A percentile compares a stretch with the other conserved stretches of the same genome.
These are phyloP conservation scores for Heliconius aoede DNA, from an alignment of 2,888 invertebrate species.

Conservation along the genomic window DNA sequence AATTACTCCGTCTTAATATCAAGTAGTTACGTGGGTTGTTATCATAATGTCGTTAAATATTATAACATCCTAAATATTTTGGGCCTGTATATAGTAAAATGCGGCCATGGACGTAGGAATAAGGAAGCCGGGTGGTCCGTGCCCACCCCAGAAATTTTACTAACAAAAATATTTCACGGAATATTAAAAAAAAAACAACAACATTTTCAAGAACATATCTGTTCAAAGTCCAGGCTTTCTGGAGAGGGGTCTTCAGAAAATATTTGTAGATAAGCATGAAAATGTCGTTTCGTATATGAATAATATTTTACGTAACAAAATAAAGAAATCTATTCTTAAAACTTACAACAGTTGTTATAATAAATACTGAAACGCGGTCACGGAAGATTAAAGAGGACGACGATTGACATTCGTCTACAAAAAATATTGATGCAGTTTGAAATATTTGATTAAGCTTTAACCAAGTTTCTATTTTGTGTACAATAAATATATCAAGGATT, in stretches of 20 bases:
- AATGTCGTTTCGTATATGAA: not conserved
- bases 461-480: not conserved
- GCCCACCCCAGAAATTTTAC: no score
- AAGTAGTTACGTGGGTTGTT: not conserved
- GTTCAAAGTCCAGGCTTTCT: no score
- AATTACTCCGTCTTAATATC: constrained; percentile 6
- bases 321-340: constrained; percentile 26
- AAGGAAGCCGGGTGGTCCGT: no score
- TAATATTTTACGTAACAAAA: constrained; percentile 16
- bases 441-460: not conserved
- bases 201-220: no score
- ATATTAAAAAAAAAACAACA: no score
- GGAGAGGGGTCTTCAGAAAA: no score
- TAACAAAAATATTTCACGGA: no score
- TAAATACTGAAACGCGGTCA: constrained; percentile 50
- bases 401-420: constrained; percentile 42
- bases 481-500: not conserved
- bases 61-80: constrained; percentile 3
- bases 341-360: constrained; percentile 30
- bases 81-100: no score
- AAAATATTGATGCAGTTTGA: constrained; percentile 18
- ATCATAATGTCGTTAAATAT: not conserved
- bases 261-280: no score
- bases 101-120: no score
- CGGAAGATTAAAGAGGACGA: constrained; percentile 50